phyloP scores from a whole-genome alignment of 1,140 invertebrate species.

The Drosophila cardini region DNA sequence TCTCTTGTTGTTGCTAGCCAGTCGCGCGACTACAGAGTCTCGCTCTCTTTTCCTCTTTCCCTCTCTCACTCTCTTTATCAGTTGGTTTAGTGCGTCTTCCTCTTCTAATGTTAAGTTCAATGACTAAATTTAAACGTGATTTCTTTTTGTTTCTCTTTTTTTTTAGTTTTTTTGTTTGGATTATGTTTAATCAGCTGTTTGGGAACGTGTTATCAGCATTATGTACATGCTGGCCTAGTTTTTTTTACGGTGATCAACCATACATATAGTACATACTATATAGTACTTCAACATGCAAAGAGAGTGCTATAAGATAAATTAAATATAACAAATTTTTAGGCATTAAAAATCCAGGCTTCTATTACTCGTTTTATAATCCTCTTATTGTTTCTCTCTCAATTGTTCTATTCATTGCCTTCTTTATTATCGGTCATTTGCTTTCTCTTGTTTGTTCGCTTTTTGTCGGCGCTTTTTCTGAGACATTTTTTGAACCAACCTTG shows the following conservation, averaged over 20 bases:
- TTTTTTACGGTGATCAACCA: conserved; percentile 40
- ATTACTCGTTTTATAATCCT: not conserved
- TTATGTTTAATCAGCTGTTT: conserved; percentile 63
- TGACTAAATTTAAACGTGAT: conserved; percentile 71
- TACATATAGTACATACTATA: too few relatives aligned
- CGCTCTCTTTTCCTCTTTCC: not conserved
- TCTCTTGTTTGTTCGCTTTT: conserved; percentile 9
- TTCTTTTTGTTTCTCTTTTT: conserved; percentile 38
- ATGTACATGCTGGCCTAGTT: conserved; percentile 69
- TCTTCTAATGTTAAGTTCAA: conserved; percentile 68
- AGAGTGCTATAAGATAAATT: conserved; percentile 12
- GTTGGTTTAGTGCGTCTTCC: conserved; percentile 4
- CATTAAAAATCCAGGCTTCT: too few relatives aligned
- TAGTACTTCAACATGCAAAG: conserved; percentile 32
- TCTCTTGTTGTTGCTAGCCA: conserved; percentile 40
- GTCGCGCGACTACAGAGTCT: conserved; percentile 22
- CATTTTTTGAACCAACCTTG: conserved; percentile 10
- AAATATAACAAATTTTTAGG: not conserved
- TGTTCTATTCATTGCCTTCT: conserved; percentile 7
- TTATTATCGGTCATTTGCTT: conserved; percentile 4
- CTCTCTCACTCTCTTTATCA: conserved; percentile 18
- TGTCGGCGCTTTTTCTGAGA: conserved; percentile 3
- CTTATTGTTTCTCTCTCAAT: not conserved
- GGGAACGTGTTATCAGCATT: conserved; percentile 58
- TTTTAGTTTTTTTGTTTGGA: conserved; percentile 41